These are phyloP conservation scores for Enteromius afrohamiltoni DNA, from an alignment of 2,797 vertebrate species.

Conservation along the genomic window DNA sequence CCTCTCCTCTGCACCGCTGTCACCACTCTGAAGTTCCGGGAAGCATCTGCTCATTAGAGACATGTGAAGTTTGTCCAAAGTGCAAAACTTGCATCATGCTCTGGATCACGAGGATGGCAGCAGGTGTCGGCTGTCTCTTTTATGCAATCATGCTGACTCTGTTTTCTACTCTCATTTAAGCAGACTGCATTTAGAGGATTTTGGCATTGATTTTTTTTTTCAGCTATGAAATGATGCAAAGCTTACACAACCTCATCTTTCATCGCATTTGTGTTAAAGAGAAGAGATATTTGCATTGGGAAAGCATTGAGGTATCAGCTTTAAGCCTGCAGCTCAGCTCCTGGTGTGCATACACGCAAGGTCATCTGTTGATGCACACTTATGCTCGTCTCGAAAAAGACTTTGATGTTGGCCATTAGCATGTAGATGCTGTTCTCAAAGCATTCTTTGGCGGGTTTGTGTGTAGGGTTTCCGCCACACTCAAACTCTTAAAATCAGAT, in stretches of 20 bases:
- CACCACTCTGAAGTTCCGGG: conserved; percentile 34
- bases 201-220: conserved; percentile 37
- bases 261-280: conserved; percentile 38
- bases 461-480: background rate
- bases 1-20: conserved; percentile 35
- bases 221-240: conserved; percentile 36
- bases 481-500: background rate
- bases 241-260: conserved; percentile 29
- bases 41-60: conserved; percentile 42
- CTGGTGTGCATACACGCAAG: conserved; percentile 19
- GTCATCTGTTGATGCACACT: conserved; percentile 41
- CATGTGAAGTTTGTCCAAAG: conserved; percentile 44
- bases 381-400: background rate
- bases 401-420: conserved; percentile 49
- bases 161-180: conserved; percentile 31
- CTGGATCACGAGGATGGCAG: conserved; percentile 43
- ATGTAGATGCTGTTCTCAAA: conserved; percentile 28
- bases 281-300: conserved; percentile 30
- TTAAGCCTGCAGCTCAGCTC: conserved; percentile 28
- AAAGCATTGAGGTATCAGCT: conserved; percentile 24
- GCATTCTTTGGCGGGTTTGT: conserved; percentile 13
- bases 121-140: conserved; percentile 37
- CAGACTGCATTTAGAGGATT: conserved; percentile 28
- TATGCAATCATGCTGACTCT: conserved; percentile 15
- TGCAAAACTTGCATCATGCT: conserved; percentile 34